Base-by-base conservation (phyloP, 2,113 vertebrate genomes). In the Saccopteryx bilineata region DNA sequence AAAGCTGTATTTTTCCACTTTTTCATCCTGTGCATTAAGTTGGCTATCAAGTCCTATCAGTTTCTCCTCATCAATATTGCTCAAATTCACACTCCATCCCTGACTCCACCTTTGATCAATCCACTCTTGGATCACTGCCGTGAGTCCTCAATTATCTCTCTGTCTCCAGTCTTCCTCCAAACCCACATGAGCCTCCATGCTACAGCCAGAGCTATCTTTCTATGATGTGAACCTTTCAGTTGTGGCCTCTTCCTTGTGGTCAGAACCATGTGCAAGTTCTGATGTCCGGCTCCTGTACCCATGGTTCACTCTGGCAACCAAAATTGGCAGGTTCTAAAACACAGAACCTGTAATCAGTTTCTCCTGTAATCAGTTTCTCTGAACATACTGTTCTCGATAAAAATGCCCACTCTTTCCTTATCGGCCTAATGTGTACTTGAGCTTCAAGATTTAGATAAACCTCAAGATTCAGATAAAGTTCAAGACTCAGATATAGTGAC, bases 361-460 rank as follows among this genome's bases (percentile, higher is more conserved):
- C 5, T 61, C 28, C 28, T 19, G 7, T 12, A 1, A 56, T 28
- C 31, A 33, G 61, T 88, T 81, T 80, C 72, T 92, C 46, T 82
- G 56, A 58, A 95, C 66, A n/a, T 39, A 61, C 15, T 80, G 58
- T 72, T 76, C 17, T 52, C 84, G 72, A 10, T 2, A 71, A 24
- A 66, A 80, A 85, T 72, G 31, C 2, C 31, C 9, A 12, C 5
- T 79, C 13, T 87, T 10, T 80, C 12, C 12, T 46, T 87, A 66
- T 78, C 0, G 0, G 8, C 56, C 19, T 72, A 80, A 66, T 1
- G 0, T 69, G 46, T 14, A 56, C 85, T 58, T 83, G 54, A 72
- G 69, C 56, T 15, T 96, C 21, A 71, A 92, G 54, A 88, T 61
- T 72, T 68, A 75, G 68, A 92, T 21, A 26, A 50, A 75, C 14